Evolutionary conservation across 2,113 vertebrate genomes (phyloP).

Genomic region (Indicator indicator): DNA sequence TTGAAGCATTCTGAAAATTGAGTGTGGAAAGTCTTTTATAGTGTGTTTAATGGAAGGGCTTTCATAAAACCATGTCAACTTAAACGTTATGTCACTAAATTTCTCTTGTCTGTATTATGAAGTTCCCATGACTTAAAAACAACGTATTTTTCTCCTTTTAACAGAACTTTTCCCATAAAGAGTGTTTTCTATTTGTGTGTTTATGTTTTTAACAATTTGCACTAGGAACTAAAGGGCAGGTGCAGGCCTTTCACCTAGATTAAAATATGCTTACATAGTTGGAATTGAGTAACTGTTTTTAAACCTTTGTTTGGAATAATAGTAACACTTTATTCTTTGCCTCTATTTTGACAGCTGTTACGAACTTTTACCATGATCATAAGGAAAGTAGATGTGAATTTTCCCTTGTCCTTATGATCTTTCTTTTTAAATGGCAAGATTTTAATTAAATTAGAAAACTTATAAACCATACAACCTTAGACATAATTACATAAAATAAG

Average conservation of each 20-base stretch:
- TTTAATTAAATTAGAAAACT: neutral
- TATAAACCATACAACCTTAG: neutral
- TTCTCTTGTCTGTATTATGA: neutral
- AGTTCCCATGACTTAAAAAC: fast-evolving
- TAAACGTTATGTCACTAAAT: neutral
- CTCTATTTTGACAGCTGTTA: neutral
- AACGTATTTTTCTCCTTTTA: neutral
- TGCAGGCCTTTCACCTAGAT: neutral
- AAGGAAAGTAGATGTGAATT: neutral
- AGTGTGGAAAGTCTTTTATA: neutral
- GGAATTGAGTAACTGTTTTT: neutral
- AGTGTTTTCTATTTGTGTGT: neutral
- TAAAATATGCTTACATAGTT: neutral
- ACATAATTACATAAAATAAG: neutral
- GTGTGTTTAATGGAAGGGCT: neutral
- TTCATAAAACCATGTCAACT: neutral
- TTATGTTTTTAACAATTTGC: neutral
- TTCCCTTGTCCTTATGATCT: neutral
- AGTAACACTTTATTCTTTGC: neutral
- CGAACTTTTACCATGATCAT: neutral
- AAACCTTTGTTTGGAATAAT: neutral
- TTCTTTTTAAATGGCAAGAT: neutral
- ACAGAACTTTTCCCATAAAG: neutral
- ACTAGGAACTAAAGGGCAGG: neutral
- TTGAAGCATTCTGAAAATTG: neutral